Conservation (phyloP, 2,888 invertebrate species). For the Trichopoda pennipes region DNA sequence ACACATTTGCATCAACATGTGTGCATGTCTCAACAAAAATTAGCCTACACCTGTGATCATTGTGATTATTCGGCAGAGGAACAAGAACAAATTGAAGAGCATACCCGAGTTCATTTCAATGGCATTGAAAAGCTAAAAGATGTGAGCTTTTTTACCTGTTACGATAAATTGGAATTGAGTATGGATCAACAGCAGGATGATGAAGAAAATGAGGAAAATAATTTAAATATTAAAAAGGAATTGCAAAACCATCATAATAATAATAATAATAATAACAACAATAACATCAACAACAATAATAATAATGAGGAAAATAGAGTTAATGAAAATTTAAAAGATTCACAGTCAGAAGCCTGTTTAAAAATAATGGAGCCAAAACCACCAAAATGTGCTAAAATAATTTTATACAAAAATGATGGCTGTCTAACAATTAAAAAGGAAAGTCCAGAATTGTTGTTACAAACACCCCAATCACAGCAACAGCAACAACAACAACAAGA, state of each 20-base stretch:
- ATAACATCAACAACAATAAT: conserved; percentile 74
- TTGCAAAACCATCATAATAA: conserved; percentile 57
- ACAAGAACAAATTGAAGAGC: conserved; percentile 88
- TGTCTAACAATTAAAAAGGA: conserved; percentile 75
- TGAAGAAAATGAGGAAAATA: conserved; percentile 43
- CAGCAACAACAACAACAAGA: conserved; percentile 32
- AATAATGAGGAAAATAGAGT: conserved; percentile 76
- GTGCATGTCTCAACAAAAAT: conserved; percentile 82
- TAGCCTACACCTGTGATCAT: conserved; percentile 87
- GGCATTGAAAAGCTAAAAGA: conserved; percentile 77
- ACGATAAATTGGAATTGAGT: conserved; percentile 79
- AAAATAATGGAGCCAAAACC: conserved; percentile 13
- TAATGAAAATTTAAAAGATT: conserved; percentile 74
- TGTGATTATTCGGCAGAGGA: conserved; percentile 91
- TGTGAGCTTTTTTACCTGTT: conserved; percentile 79
- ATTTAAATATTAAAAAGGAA: conserved; percentile 70
- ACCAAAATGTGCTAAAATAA: conserved; percentile 72
- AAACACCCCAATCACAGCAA: not conserved
- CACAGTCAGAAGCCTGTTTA: not conserved
- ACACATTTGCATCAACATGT: conserved; percentile 89
- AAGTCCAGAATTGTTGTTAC: not conserved
- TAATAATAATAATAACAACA: conserved; percentile 75
- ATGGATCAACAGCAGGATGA: conserved; percentile 71
- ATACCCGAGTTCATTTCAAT: conserved; percentile 89
- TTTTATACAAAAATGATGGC: conserved; percentile 77